Base-by-base conservation (phyloP, 2,797 vertebrate species). In the Enteromius mattozi region DNA sequence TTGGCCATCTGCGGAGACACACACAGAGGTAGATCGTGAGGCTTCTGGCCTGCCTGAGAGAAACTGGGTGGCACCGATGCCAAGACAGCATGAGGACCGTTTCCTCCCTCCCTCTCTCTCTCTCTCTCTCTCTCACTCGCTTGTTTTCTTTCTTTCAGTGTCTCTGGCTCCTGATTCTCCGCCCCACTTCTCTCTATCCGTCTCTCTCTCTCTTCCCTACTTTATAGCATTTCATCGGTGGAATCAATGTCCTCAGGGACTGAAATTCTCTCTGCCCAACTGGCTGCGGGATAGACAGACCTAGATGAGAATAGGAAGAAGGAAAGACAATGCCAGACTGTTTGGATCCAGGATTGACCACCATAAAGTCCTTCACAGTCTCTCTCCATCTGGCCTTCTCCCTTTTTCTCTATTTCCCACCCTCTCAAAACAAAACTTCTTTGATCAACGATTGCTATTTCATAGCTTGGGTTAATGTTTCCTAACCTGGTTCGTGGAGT, bases 1-100 rank as follows among this genome's bases (percentile, higher is more conserved):
- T 95, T 96, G 87, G 97, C 97, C 98, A 99, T 99, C 98, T 99
- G 97, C 89, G 88, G 94, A 95, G 56, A 93, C 86, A 89, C 80
- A 87, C 86, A 87, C 81, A 86, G 82, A 71, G 33, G 61, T 78
- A 72, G 37, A 83, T 83, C 7, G 61, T 86, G 82, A 47, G 86
- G 84, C 78, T 87, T 88, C 86, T 81, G 80, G 83, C 85, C 88
- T 86, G 88, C 69, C 63, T 13, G 80, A 86, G 70, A 85, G 56
- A 83, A 86, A 88, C 80, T 79, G 80, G 80, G 79, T 87, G 63
- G 59, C 76, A 83, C 61, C 70, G 78, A 89, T 85, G 87, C 81
- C 74, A 82, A 88, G 79, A 78, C 78, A 85, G 78, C 88, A 86
- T 86, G 76, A 89, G 85, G 83, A 84, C 72, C 45, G 69, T 86